These are phyloP conservation scores for Procambarus clarkii DNA, from an alignment of 1,140 invertebrate species.

Conservation along the genomic window DNA sequence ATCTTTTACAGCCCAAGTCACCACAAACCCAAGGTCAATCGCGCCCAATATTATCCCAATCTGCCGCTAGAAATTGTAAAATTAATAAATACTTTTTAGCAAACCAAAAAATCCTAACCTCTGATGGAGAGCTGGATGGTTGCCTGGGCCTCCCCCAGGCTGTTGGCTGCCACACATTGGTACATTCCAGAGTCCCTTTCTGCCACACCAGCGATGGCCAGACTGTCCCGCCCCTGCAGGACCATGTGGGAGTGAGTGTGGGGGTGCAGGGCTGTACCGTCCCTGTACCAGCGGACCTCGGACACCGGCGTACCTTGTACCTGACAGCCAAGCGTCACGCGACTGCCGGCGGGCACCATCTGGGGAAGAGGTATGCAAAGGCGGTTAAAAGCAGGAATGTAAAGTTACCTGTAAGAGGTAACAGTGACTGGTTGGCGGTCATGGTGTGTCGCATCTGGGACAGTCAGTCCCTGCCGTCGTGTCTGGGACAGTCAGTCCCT, in stretches of 20 bases:
- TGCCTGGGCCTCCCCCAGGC: slow-evolving; percentile 65
- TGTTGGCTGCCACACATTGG: slow-evolving; percentile 71
- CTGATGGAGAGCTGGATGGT: slow-evolving; percentile 52
- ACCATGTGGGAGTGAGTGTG: slow-evolving; percentile 49
- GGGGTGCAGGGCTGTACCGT: slow-evolving; percentile 40
- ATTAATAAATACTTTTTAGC: too few relatives aligned
- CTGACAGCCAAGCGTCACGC: slow-evolving; percentile 49
- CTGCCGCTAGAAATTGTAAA: too few relatives aligned
- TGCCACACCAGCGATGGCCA: slow-evolving; percentile 56
- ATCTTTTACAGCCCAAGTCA: too few relatives aligned
- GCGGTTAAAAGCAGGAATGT: too few relatives aligned
- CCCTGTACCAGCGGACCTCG: slow-evolving; percentile 71
- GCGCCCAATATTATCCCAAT: too few relatives aligned
- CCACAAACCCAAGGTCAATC: too few relatives aligned
- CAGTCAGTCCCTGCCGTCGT: too few relatives aligned
- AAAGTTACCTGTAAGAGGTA: too few relatives aligned
- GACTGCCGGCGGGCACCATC: slow-evolving; percentile 62
- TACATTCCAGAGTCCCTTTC: slow-evolving; percentile 68
- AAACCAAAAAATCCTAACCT: slow-evolving; percentile 15
- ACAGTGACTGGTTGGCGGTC: too few relatives aligned
- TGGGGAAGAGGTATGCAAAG: not conserved
- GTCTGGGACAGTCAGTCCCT: too few relatives aligned
- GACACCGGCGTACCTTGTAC: slow-evolving; percentile 64
- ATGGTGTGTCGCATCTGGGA: too few relatives aligned
- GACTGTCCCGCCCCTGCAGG: slow-evolving; percentile 65